phyloP scores from a whole-genome alignment of 2,888 invertebrate species.

The Phlogophora meticulosa region DNA sequence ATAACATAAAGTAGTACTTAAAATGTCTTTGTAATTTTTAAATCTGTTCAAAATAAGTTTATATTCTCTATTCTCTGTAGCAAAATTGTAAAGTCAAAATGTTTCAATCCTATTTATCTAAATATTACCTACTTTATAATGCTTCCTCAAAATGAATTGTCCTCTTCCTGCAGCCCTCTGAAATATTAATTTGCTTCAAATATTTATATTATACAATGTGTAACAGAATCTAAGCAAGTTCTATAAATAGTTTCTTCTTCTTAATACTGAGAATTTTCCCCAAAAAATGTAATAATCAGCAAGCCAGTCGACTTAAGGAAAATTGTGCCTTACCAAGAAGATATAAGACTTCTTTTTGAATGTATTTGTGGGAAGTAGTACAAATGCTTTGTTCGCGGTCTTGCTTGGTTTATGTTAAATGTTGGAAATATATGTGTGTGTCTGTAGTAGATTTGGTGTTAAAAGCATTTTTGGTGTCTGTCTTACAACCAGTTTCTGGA shows the following conservation, averaged over 20 bases:
- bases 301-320: background rate
- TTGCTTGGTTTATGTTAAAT: conserved; percentile 29
- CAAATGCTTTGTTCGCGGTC: background rate
- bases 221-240: conserved; percentile 16
- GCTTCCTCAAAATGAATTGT: conserved; percentile 23
- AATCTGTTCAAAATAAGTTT: too few species aligned
- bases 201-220: conserved; percentile 15
- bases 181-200: conserved; percentile 35
- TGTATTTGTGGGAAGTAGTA: background rate
- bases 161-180: conserved; percentile 16
- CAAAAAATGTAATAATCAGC: background rate
- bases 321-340: background rate
- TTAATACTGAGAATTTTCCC: conserved; percentile 6
- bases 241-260: background rate
- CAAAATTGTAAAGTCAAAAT: conserved; percentile 15
- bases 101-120: background rate
- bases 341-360: conserved; percentile 25
- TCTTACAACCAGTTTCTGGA: conserved; percentile 11
- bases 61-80: conserved; percentile 11
- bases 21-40: background rate
- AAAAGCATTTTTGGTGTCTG: conserved; percentile 28
- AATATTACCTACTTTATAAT: too few species aligned
- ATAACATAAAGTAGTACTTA: background rate
- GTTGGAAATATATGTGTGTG: conserved; percentile 8
- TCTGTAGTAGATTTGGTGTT: conserved; percentile 26